A percentile compares a stretch with the other conserved stretches of the same genome.
Conservation (phyloP, 2,888 invertebrate genomes). For the Pyralis farinalis region DNA sequence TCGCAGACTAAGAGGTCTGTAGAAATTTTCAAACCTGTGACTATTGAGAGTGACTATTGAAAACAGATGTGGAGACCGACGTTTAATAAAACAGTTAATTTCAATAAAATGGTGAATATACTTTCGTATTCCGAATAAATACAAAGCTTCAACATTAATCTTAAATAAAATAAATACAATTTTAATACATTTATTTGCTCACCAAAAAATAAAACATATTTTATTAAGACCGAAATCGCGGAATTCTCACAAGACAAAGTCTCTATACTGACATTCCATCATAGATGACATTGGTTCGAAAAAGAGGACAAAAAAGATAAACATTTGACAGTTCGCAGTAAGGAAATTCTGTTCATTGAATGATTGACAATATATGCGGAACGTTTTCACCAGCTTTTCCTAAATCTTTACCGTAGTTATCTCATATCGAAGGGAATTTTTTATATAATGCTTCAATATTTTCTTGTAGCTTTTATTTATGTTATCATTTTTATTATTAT, state of each 20-base stretch:
- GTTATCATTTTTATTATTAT: constrained; percentile 14
- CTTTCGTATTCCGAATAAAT: too few species aligned
- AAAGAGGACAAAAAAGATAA: constrained; percentile 47
- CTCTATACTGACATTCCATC: constrained; percentile 51
- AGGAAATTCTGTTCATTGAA: constrained; percentile 43
- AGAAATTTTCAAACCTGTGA: too few species aligned
- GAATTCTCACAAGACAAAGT: constrained; percentile 45
- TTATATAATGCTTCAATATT: constrained; percentile 25
- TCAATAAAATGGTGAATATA: too few species aligned
- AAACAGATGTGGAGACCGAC: too few species aligned
- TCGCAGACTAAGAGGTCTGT: too few species aligned
- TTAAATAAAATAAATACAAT: too few species aligned
- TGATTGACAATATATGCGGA: constrained; percentile 53
- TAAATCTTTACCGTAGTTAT: constrained; percentile 39
- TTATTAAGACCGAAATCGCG: constrained; percentile 43
- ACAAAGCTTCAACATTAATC: too few species aligned
- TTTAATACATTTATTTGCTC: background rate
- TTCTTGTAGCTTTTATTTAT: constrained; percentile 22
- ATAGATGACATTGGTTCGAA: constrained; percentile 51
- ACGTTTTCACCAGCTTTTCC: constrained; percentile 35
- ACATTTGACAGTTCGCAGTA: constrained; percentile 60
- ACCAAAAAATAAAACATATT: constrained; percentile 35
- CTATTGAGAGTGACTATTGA: too few species aligned
- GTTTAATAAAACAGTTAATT: too few species aligned
- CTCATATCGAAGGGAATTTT: constrained; percentile 27